Evolutionary conservation across 2,797 vertebrate species (phyloP).

Genomic region (Aplochiton taeniatus): DNA sequence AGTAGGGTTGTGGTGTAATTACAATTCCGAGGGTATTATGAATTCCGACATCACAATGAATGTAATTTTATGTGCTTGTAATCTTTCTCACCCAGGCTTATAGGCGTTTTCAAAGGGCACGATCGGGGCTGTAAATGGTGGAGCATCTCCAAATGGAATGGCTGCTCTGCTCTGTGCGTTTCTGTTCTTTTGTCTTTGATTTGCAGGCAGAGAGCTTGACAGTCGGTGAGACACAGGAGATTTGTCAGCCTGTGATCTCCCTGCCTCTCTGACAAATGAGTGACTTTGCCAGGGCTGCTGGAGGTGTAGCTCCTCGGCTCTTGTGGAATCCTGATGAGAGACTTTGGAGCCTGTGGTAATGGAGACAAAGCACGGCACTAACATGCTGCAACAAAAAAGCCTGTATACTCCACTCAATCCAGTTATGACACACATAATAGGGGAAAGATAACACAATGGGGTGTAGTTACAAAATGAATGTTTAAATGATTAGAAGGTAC

Average conservation of each 20-base stretch:
- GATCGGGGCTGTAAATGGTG: conserved; percentile 64
- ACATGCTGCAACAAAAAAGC: neutral
- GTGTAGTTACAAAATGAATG: too few species aligned
- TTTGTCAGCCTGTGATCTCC: conserved; percentile 79
- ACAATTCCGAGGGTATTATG: conserved; percentile 78
- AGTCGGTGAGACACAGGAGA: conserved; percentile 72
- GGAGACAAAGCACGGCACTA: conserved; percentile 61
- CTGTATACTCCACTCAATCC: too few species aligned
- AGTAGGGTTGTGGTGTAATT: conserved; percentile 74
- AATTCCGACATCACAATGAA: conserved; percentile 80
- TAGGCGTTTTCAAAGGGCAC: conserved; percentile 76
- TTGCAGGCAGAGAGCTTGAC: conserved; percentile 71
- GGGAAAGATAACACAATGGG: too few species aligned
- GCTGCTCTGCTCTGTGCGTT: conserved; percentile 56
- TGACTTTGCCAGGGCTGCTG: conserved; percentile 70
- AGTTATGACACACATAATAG: too few species aligned
- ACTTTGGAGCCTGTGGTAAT: conserved; percentile 53
- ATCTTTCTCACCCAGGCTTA: conserved; percentile 79
- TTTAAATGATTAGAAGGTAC: neutral
- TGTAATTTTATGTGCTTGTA: conserved; percentile 83
- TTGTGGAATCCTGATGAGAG: conserved; percentile 71
- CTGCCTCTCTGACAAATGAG: conserved; percentile 77
- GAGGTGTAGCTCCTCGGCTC: conserved; percentile 63
- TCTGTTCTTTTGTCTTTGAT: conserved; percentile 79
- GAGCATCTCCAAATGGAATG: conserved; percentile 69